Base-by-base conservation (phyloP, 2,888 invertebrate genomes). In the Blastobasis adustella region DNA sequence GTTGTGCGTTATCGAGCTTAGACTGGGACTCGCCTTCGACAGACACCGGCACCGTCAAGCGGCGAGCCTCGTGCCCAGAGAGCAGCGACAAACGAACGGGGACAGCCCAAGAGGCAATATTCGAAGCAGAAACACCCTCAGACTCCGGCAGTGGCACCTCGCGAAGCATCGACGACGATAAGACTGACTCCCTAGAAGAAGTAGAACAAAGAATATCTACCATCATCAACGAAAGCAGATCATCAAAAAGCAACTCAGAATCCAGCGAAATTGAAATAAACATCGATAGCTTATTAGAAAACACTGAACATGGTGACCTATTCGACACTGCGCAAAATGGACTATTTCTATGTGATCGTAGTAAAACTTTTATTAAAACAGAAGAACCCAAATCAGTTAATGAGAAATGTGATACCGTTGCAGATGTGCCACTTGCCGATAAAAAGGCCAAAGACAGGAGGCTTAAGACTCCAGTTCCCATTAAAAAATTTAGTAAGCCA, bases 21-120 rank as follows among this genome's bases (percentile, higher is more conserved):
- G 94, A 94, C 71, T 94, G 93, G 93, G 93, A 94, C 72, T 92
- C 92, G 37, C 92, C 93, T 42, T 93, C 93, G 37, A 83, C 90
- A 39, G 90, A 90, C 69, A 94, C 93, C 1, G 93, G 93, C 9
- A 94, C 94, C 1, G 93, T 94, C 4, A 93, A 93, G 70, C 83
- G 93, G 59, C 86, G 92, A 50, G 84, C 89, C 39, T 92, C 92
- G 0, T 85, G 89, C 53, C 87, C 88, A 9, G 86, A 87, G 61
- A 76, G 74, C 56, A 66, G 76, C 4, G 56, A 63, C 0, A 78
- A 76, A 52, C 63, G 65, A 51, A 54, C 59, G n/a, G 48, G 62
- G 47, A 61, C 63, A 43, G 63, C 63, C 7, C 77, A 79, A 36
- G 80, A 81, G 40, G 71, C 77, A 1, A 79, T 84, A 58, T 77